These are phyloP conservation scores for Lepus americanus DNA, from an alignment of 2,113 vertebrate species.

Conservation along the genomic window DNA sequence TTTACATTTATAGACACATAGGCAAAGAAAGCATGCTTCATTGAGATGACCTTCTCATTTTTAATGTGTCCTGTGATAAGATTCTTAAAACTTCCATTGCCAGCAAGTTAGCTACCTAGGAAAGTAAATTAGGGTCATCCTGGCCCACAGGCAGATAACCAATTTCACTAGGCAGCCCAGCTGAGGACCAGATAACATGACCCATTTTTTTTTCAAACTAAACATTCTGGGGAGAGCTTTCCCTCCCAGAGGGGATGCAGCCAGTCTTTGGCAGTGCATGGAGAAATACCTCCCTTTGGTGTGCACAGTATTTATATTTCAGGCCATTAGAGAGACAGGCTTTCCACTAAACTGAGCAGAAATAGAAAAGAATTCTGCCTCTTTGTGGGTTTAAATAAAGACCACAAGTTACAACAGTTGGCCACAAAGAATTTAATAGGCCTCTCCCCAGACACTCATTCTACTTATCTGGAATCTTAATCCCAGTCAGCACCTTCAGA, in stretches of 20 bases:
- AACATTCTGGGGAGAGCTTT: background rate
- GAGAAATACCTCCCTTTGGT: constrained; percentile 1
- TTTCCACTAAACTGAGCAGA: constrained; percentile 62
- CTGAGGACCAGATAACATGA: background rate
- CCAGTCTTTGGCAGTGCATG: background rate
- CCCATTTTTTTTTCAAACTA: background rate
- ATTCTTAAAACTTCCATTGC: background rate
- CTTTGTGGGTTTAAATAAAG: constrained; percentile 66
- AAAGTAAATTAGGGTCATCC: background rate
- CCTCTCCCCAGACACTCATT: constrained; percentile 66
- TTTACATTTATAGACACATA: background rate
- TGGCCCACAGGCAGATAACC: background rate
- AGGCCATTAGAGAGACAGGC: constrained; percentile 46
- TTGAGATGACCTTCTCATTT: background rate
- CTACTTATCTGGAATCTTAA: constrained; percentile 86
- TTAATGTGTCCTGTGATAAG: background rate
- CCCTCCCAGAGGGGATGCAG: background rate
- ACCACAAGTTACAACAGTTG: constrained; percentile 32
- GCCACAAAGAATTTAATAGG: constrained; percentile 35
- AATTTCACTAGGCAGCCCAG: background rate
- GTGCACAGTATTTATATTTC: constrained; percentile 42
- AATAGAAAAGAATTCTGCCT: constrained; percentile 73
- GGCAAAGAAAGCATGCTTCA: background rate
- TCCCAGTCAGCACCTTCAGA: constrained; percentile 85
- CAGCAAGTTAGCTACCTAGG: background rate